These are phyloP conservation scores for Hydrolagus colliei DNA, from an alignment of 2,797 vertebrate genomes.

Conservation along the genomic window DNA sequence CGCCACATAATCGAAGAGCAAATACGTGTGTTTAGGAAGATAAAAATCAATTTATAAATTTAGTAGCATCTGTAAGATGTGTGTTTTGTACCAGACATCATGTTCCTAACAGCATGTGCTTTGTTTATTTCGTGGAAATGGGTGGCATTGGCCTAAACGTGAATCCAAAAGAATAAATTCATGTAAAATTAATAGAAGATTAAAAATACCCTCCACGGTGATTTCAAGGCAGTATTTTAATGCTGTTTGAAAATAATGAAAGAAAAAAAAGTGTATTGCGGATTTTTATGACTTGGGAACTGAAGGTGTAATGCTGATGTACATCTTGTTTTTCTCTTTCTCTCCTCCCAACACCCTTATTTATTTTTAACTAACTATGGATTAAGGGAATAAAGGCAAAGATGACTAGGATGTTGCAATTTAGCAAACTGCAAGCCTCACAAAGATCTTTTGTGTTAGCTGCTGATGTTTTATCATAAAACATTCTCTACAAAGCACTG, in stretches of 20 bases:
- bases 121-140: not conserved
- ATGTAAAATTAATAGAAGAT: not conserved
- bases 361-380: slow-evolving; percentile 20
- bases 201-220: not conserved
- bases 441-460: not conserved
- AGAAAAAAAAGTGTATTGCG: not conserved
- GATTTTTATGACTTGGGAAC: slow-evolving; percentile 20
- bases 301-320: not conserved
- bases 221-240: slow-evolving; percentile 16
- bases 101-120: no score
- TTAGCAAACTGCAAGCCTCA: not conserved
- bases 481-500: not conserved
- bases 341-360: no score
- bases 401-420: not conserved
- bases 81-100: no score
- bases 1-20: no score
- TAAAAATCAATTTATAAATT: no score
- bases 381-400: not conserved
- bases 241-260: slow-evolving; percentile 13
- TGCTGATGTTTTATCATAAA: not conserved
- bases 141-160: not conserved
- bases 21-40: no score
- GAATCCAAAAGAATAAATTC: not conserved
- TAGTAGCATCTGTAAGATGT: no score
- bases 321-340: not conserved